Base-by-base conservation (phyloP, 2,797 vertebrate genomes). In the Hirundo rustica region DNA sequence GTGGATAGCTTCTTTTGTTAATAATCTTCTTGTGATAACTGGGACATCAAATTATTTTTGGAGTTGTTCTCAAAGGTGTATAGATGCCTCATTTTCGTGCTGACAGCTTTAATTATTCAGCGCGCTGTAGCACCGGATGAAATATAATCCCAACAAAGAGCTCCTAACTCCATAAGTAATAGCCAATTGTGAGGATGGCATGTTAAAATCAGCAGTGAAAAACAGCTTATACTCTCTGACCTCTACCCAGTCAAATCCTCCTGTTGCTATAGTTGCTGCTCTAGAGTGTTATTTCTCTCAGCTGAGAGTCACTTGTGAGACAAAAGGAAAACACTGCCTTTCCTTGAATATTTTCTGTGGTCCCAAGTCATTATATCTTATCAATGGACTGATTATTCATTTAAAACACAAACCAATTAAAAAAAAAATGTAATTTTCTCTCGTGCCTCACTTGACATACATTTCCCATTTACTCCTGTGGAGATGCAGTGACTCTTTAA, bases 71-170 rank as follows among this genome's bases (percentile, higher is more conserved):
- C 95, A 89, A 74, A 96, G 79, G 68, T 85, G 77, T 48, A 80
- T 13, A 77, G 75, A 89, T 65, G 57, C 44, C 68, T 77, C 88
- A 77, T 82, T 89, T 88, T 57, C 76, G 68, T 81, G 32, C 92
- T 95, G 93, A 80, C 91, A 89, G 79, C 62, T 95, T 94, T 96
- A 97, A 97, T 96, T 96, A 96, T 84, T 95, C 82, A 78, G 58
- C 3, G 1, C 23, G 26, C 72, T 55, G n/a, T 40, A 75, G 61
- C 85, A 62, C 36, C 6, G 6, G 72, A 85, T 83, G 91, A 97
- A 96, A 92, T 72, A 77, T 11, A 89, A 94, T 80, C 34, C 7
- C 55, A 77, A 64, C 85, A 89, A 95, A 85, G 36, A 55, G 65
- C 70, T 85, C 64, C 87, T 58, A 87, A 67, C 47, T 55, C 47